Evolutionary conservation across 2,888 invertebrate species (phyloP).

Genomic region (Apodemia zela): DNA sequence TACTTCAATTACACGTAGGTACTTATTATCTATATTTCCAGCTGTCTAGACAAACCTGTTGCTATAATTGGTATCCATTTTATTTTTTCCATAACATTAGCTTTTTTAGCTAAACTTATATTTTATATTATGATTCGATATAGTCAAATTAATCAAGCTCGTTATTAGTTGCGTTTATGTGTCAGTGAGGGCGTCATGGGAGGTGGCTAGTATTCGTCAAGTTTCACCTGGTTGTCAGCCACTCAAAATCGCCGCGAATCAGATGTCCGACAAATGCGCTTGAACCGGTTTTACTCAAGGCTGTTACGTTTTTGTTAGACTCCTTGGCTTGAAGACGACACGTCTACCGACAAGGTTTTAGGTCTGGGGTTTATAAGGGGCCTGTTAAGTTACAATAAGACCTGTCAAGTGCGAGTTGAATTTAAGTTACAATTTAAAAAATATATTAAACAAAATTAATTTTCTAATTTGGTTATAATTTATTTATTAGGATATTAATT

Average conservation of each 20-base stretch:
- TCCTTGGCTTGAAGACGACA: background rate
- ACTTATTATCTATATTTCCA: no score
- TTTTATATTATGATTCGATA: background rate
- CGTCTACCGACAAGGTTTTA: background rate
- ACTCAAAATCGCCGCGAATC: background rate
- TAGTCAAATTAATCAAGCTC: background rate
- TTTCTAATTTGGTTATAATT: no score
- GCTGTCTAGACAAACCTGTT: no score
- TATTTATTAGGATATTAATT: no score
- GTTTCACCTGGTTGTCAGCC: conserved; percentile 10
- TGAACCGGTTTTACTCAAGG: background rate
- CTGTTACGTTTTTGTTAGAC: background rate
- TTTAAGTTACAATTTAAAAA: background rate
- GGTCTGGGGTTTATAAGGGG: background rate
- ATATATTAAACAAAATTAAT: no score
- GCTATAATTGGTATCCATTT: background rate
- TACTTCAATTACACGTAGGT: no score
- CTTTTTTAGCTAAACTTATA: background rate
- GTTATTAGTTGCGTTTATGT: background rate
- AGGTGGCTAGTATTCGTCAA: conserved; percentile 7
- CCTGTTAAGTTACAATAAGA: background rate
- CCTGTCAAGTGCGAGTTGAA: background rate
- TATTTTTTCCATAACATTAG: background rate
- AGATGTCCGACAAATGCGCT: background rate
- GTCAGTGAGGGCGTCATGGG: conserved; percentile 1